Base-by-base conservation (phyloP, 1,140 invertebrate genomes). In the Spodoptera litura region DNA sequence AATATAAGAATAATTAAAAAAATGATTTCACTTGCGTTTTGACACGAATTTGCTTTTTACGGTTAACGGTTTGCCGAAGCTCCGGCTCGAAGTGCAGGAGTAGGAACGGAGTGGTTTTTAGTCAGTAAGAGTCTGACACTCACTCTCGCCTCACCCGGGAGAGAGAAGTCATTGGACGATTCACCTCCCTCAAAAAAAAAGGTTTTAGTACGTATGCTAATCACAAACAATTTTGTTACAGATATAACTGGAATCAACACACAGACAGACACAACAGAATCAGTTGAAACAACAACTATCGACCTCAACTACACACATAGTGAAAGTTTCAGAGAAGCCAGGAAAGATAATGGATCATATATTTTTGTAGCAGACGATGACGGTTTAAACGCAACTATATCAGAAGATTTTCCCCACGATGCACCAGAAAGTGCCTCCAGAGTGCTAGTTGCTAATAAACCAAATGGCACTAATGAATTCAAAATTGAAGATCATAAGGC, bases 381-480 rank as follows among this genome's bases (percentile, higher is more conserved):
- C 9, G 38, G 58, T 38, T 66, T 78, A 27, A 85, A 87, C 64
- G 79, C 87, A 31, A 89, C 88, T 86, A 78, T 87, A 25, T 73
- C 88, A 25, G 83, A 86, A 35, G 79, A 82, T 13, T 80, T n/a
- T 84, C 68, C 44, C 1, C 72, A 77, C 82, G 15, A 79, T 2
- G 35, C 66, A 6, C 38, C 84, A 70, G 87, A 93, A 83, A 93
- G 90, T 66, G 89, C 91, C 4, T 93, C 91, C 8, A 93, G 85
- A 87, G 88, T 93, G 0, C 73, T 94, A 53, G 74, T 90, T 68
- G 87, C 90, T 64, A 66, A 59, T 6, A 81, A 70, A 64, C 44
- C 27, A 25, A 80, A 77, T 68, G 62, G 70, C n/a, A 71, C 80
- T 56, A 88, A 85, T 78, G 80, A 70, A 82, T 87, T 81, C 31